Percentiles rank a stretch among this genome's conserved stretches.
These are phyloP conservation scores for Anolis sagrei DNA, from an alignment of 2,113 vertebrate species.

Conservation along the genomic window DNA sequence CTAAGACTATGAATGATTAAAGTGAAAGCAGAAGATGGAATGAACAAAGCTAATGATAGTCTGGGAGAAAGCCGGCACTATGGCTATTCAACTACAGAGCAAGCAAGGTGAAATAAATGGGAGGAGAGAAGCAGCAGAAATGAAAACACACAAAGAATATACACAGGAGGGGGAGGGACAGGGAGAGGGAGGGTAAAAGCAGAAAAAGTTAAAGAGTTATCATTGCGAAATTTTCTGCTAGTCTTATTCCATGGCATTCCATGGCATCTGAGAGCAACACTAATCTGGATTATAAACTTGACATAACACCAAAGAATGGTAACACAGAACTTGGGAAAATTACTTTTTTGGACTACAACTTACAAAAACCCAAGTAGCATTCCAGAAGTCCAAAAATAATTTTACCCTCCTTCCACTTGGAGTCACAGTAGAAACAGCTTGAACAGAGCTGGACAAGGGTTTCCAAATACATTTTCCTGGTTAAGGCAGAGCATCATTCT, in stretches of 20 bases:
- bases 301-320: not conserved
- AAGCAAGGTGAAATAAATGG: not conserved
- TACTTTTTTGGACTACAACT: too few relatives aligned
- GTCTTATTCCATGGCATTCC: not conserved
- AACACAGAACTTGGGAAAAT: too few relatives aligned
- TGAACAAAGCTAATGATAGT: not conserved
- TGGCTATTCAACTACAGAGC: not conserved
- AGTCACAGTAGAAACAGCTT: not conserved
- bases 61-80: not conserved
- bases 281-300: not conserved
- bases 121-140: not conserved
- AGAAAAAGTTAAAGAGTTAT: not conserved
- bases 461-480: not conserved
- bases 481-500: not conserved
- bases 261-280: not conserved
- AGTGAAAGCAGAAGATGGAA: not conserved
- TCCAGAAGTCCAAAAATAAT: too few relatives aligned
- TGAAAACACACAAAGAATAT: not conserved
- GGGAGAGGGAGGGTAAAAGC: not conserved
- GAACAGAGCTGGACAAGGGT: not conserved
- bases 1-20: conserved; percentile 23
- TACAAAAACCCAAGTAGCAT: too few relatives aligned
- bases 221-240: not conserved
- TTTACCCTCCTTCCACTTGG: not conserved
- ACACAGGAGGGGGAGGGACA: not conserved